Evolutionary conservation across 2,797 vertebrate genomes (phyloP), one percentile per base, ranked within the genome.

Genomic region (Siniperca undulata): DNA sequence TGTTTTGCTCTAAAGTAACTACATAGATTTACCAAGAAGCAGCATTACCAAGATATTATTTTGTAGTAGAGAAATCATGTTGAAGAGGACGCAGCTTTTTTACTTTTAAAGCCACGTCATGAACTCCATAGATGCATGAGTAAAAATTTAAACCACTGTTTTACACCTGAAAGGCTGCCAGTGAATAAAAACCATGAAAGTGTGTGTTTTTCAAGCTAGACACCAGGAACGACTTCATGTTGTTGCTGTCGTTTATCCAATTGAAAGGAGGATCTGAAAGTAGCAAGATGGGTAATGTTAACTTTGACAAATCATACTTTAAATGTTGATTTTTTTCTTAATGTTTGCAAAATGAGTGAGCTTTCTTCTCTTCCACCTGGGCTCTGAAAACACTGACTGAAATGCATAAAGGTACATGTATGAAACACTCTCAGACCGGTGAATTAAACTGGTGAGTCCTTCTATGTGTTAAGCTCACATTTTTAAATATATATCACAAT

Each of bases 271-370:
- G 36, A 56, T 59, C 67, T 22, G 66, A 52, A 6, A 60, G 48
- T 42, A 72, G 19, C 3, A 30, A 30, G 36, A 75, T 40, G 1
- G 76, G 83, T 87, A 70, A 84, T 10, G n/a, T 59, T 7, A 14
- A 50, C 8, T 24, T 4, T 5, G 4, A 67, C 52, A 16, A 36
- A 55, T 58, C 0, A 38, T 3, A 53, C 0, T 0, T 55, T 3
- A 12, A 48, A 62, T 73, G 16, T n/a, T 34, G 7, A 14, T 34
- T 50, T 42, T 24, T 13, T 24, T 55, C 3, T 13, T 16, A 20
- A 20, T 14, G 11, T 64, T 50, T 66, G 27, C 4, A 38, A 44
- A 30, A 24, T 7, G 6, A 22, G 5, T 22, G 9, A 59, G 4
- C 20, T 27, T 55, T 71, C 4, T 52, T 27, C 3, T 19, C 16